Percentiles rank a stretch among this genome's conserved stretches.
These are phyloP conservation scores for Poeciliopsis turrubarensis DNA, from an alignment of 2,113 vertebrate species.

Conservation along the genomic window DNA sequence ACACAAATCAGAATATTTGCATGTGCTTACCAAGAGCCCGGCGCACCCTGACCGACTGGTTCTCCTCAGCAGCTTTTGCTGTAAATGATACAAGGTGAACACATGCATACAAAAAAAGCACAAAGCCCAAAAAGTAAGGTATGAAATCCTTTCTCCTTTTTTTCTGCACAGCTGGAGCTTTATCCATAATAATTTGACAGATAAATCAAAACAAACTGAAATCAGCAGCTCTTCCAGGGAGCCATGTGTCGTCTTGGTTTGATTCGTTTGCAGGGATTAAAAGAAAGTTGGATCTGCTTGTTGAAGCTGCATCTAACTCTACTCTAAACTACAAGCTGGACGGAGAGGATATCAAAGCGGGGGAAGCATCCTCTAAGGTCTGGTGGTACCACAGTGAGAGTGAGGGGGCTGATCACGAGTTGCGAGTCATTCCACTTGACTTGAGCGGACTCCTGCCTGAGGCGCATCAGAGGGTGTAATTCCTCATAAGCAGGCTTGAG, in stretches of 20 bases:
- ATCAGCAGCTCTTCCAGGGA: conserved; percentile 18
- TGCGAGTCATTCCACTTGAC: conserved; percentile 64
- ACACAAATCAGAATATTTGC: background rate
- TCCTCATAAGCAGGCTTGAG: conserved; percentile 3
- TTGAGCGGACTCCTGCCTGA: conserved; percentile 46
- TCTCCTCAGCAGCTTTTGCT: conserved; percentile 38
- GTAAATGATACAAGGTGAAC: conserved; percentile 70
- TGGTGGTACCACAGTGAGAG: conserved; percentile 5
- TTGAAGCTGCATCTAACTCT: conserved; percentile 37
- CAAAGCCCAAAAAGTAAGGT: conserved; percentile 73
- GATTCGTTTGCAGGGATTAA: conserved; percentile 9
- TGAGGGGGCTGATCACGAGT: conserved; percentile 67
- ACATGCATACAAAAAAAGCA: conserved; percentile 70
- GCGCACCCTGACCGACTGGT: conserved; percentile 51
- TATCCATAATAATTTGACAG: conserved; percentile 49
- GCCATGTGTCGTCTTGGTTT: conserved; percentile 30
- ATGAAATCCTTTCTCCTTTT: conserved; percentile 75
- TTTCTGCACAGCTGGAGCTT: conserved; percentile 37
- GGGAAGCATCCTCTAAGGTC: conserved; percentile 60
- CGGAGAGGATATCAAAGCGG: conserved; percentile 42
- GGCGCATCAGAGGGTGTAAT: conserved; percentile 34
- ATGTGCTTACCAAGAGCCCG: conserved; percentile 74
- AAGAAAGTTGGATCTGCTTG: conserved; percentile 9
- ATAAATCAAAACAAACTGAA: background rate
- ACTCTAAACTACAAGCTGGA: conserved; percentile 55